phyloP scores from a whole-genome alignment of 1,140 invertebrate species.

The Helicoverpa zea region DNA sequence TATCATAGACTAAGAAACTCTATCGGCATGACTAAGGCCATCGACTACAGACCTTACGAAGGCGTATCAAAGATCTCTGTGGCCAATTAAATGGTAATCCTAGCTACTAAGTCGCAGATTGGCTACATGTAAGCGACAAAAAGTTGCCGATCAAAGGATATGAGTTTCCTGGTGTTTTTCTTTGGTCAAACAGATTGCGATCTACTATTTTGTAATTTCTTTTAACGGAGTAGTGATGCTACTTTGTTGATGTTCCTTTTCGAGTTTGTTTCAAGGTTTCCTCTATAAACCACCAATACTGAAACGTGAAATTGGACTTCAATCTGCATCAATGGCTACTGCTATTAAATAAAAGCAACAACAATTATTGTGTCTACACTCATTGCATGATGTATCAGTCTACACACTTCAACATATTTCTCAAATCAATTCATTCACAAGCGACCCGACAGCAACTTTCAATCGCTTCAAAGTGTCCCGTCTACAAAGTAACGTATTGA shows the following conservation, averaged over 20 bases:
- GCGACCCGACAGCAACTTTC: background rate
- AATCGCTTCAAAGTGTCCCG: background rate
- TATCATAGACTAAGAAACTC: constrained; percentile 24
- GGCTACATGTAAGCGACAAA: background rate
- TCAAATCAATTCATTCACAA: background rate
- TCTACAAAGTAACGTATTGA: background rate
- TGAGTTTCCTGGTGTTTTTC: background rate
- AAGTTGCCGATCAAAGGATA: constrained; percentile 1
- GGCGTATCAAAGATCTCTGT: constrained; percentile 50
- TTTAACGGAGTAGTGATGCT: no score
- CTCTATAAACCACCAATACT: no score
- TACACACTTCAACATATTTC: no score
- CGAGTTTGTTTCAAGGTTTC: no score
- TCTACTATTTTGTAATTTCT: no score
- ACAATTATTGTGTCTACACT: no score
- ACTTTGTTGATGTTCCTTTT: background rate
- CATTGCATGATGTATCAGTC: no score
- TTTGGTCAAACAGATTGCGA: no score
- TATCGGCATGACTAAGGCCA: constrained; percentile 42
- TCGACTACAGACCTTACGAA: constrained; percentile 46
- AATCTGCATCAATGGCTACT: no score
- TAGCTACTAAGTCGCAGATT: background rate
- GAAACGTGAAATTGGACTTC: no score
- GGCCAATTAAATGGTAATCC: constrained; percentile 57
- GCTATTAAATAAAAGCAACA: no score